Conservation (phyloP, 2,888 invertebrate species). For the Athripsodes cinereus region DNA sequence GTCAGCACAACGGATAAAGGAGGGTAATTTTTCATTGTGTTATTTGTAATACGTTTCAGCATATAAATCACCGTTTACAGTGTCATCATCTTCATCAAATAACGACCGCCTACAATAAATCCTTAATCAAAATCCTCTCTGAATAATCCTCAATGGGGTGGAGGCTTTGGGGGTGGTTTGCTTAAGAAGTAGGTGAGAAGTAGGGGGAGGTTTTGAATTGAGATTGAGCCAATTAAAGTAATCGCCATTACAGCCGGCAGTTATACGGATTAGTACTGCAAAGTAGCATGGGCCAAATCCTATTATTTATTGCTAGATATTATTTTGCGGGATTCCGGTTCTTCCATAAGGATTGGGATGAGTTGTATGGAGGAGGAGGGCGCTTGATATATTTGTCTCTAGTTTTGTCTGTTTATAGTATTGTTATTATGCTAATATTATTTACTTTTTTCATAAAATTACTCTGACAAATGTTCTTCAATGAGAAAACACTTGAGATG, state of each 20-base stretch:
- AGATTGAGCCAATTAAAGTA: constrained; percentile 66
- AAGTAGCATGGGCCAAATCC: constrained; percentile 51
- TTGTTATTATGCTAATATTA: no score
- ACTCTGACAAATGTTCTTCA: no score
- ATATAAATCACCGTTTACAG: constrained; percentile 5
- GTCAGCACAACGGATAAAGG: no score
- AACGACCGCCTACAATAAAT: constrained; percentile 17
- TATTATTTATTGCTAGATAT: constrained; percentile 56
- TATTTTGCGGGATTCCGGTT: constrained; percentile 37
- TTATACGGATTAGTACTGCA: constrained; percentile 60
- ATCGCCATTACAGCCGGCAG: constrained; percentile 64
- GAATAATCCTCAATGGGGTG: constrained; percentile 16
- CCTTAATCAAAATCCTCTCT: constrained; percentile 23
- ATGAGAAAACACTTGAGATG: no score
- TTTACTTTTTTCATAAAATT: no score
- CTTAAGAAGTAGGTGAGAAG: constrained; percentile 29
- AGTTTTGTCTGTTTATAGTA: constrained; percentile 10
- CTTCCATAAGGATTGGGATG: constrained; percentile 12
- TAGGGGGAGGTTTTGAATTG: constrained; percentile 53
- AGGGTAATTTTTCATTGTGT: constrained; percentile 2
- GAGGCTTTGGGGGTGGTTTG: constrained; percentile 44
- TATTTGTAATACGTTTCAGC: constrained; percentile 1
- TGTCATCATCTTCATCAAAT: constrained; percentile 20
- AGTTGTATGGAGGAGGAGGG: not conserved
- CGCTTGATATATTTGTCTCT: constrained; percentile 18